Conservation (phyloP, 2,797 vertebrate genomes). For the Amniataba percoides region DNA sequence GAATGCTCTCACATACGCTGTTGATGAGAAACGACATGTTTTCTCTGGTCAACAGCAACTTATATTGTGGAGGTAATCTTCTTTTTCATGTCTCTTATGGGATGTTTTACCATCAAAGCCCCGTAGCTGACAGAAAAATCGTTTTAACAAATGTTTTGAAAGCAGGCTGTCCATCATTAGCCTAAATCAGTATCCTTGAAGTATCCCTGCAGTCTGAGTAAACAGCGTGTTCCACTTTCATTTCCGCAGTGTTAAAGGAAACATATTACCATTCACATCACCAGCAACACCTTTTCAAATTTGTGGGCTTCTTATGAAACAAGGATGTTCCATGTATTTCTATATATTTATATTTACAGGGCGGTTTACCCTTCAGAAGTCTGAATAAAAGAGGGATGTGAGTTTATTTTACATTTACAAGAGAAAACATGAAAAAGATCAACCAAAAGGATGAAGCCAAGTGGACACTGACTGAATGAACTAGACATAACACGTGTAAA, state of each 20-base stretch:
- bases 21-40: slow-evolving; percentile 68
- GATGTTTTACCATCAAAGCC: slow-evolving; percentile 62
- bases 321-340: neutral
- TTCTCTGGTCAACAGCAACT: slow-evolving; percentile 71
- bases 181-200: slow-evolving; percentile 25
- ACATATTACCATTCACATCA: slow-evolving; percentile 16
- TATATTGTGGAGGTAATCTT: slow-evolving; percentile 62
- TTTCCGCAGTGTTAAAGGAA: slow-evolving; percentile 7
- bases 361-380: neutral
- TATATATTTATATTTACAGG: too few species aligned
- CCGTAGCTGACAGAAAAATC: slow-evolving; percentile 43
- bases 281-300: neutral
- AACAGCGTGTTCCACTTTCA: slow-evolving; percentile 22
- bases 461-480: neutral
- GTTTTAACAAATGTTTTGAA: slow-evolving; percentile 37
- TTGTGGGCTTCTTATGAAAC: neutral
- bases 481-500: neutral
- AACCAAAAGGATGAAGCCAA: neutral
- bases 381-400: neutral
- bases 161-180: slow-evolving; percentile 46
- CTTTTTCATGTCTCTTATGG: slow-evolving; percentile 56
- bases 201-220: slow-evolving; percentile 19
- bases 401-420: neutral
- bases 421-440: neutral
- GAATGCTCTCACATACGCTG: slow-evolving; percentile 63